These are phyloP conservation scores for Vollenhovia emeryi DNA, from an alignment of 1,140 invertebrate species.

Conservation along the genomic window DNA sequence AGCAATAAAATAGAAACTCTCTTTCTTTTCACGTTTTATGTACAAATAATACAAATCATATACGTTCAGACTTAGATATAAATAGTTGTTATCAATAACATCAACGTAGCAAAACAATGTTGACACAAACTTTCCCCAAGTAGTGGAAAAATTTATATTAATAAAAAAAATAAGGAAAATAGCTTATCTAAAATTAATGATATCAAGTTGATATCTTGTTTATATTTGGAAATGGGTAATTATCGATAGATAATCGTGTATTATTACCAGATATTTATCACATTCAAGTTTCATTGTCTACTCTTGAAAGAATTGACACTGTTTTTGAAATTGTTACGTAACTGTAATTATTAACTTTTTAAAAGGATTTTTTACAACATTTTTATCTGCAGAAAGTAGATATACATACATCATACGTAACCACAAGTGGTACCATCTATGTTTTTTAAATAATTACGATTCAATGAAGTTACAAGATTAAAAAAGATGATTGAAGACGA, in stretches of 20 bases:
- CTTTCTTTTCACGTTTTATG: background rate
- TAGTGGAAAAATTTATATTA: background rate
- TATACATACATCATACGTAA: no score
- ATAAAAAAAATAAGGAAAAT: background rate
- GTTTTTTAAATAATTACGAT: background rate
- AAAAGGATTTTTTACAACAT: background rate
- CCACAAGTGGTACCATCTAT: no score
- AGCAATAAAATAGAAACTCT: background rate
- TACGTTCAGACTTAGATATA: no score
- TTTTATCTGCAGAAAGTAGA: no score
- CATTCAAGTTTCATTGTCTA: background rate
- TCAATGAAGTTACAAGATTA: background rate
- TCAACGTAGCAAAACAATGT: background rate
- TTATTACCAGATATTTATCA: slow-evolving; percentile 19
- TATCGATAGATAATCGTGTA: background rate
- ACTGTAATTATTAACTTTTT: background rate
- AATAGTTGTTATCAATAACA: background rate
- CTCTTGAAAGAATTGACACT: background rate
- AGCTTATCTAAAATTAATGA: slow-evolving; percentile 8
- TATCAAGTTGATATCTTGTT: slow-evolving; percentile 13
- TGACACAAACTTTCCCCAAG: background rate
- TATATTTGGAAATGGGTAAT: background rate
- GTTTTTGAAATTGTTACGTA: background rate
- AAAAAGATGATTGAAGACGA: background rate
- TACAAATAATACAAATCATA: slow-evolving; percentile 4